phyloP scores from a whole-genome alignment of 2,888 invertebrate genomes.

The Cepaea hortensis region DNA sequence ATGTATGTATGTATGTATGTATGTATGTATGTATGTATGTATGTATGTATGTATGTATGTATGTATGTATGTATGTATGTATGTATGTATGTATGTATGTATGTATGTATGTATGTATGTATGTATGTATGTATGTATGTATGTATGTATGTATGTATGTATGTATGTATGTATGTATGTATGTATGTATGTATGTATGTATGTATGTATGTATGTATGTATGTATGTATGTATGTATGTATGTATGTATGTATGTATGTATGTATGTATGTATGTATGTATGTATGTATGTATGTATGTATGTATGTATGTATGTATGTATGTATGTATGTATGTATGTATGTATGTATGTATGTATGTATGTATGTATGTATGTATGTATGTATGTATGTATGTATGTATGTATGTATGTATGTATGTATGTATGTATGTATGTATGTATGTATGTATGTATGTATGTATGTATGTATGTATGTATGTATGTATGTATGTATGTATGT shows the following conservation, averaged over 20 bases:
- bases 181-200: slow-evolving; percentile 41
- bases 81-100: slow-evolving; percentile 21
- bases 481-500: slow-evolving; percentile 21
- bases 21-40: slow-evolving; percentile 5
- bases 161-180: slow-evolving; percentile 37
- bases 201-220: not conserved
- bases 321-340: slow-evolving; percentile 11
- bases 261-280: slow-evolving; percentile 4
- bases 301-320: slow-evolving; percentile 9
- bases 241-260: not conserved
- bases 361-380: slow-evolving; percentile 5
- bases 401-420: slow-evolving; percentile 2
- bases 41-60: slow-evolving; percentile 12
- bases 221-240: no score
- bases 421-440: slow-evolving; percentile 21
- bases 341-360: slow-evolving; percentile 4
- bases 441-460: slow-evolving; percentile 23
- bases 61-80: slow-evolving; percentile 2
- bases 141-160: slow-evolving; percentile 21
- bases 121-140: slow-evolving; percentile 8
- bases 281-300: not conserved
- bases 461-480: slow-evolving; percentile 8
- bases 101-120: slow-evolving; percentile 23
- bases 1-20: slow-evolving; percentile 4
- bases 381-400: slow-evolving; percentile 12